Conservation (phyloP, 2,888 invertebrate genomes). For the Parnassius apollo region DNA sequence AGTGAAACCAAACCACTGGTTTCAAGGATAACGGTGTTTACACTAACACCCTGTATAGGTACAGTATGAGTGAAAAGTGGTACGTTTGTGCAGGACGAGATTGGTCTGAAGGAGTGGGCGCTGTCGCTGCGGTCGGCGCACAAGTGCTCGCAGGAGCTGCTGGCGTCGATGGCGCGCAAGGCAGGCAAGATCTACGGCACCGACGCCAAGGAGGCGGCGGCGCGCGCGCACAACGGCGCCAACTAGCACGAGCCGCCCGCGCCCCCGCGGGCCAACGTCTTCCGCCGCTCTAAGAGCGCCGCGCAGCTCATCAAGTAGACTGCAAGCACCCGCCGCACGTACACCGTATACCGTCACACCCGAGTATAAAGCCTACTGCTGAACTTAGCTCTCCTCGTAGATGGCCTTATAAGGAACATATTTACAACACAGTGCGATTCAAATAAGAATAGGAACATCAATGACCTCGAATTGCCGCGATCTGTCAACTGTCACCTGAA, state of each 20-base stretch:
- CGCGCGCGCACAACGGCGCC: constrained; percentile 65
- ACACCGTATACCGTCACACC: background rate
- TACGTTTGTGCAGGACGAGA: constrained; percentile 89
- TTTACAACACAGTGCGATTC: no score
- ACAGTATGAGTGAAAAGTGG: no score
- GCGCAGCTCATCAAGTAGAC: constrained; percentile 78
- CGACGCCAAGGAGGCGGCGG: constrained; percentile 63
- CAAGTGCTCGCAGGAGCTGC: constrained; percentile 96
- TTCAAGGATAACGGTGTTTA: no score
- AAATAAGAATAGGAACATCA: no score
- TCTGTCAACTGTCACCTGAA: no score
- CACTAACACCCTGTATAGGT: no score
- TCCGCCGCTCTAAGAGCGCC: constrained; percentile 80
- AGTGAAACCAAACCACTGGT: no score
- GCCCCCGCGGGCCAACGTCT: constrained; percentile 77
- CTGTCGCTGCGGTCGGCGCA: constrained; percentile 96
- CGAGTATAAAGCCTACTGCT: background rate
- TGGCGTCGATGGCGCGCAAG: constrained; percentile 98
- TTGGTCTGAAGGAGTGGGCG: constrained; percentile 99
- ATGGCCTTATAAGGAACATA: no score
- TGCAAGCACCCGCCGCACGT: background rate
- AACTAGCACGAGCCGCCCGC: constrained; percentile 79
- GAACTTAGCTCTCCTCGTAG: no score
- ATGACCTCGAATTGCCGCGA: no score
- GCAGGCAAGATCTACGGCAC: constrained; percentile 99